These are phyloP conservation scores for Melopsittacus undulatus DNA, from an alignment of 2,797 vertebrate species.

Conservation along the genomic window DNA sequence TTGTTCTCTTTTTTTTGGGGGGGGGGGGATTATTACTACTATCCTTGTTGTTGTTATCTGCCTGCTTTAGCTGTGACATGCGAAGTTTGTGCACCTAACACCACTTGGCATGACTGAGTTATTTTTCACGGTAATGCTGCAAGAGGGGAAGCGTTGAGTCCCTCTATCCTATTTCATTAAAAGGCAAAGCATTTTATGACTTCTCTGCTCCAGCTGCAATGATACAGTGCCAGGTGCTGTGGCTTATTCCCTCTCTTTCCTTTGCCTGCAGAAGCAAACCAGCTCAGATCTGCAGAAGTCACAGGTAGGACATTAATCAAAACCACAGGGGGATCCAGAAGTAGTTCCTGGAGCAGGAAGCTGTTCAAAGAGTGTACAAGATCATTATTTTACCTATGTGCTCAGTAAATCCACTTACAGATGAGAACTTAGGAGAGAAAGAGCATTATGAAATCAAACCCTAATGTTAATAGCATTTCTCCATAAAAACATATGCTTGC, in stretches of 20 bases:
- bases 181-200: conserved; percentile 34
- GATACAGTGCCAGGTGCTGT: background rate
- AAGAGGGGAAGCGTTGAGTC: background rate
- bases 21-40: background rate
- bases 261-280: conserved; percentile 44
- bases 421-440: background rate
- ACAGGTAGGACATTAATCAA: conserved; percentile 64
- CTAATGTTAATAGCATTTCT: background rate
- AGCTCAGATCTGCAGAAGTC: conserved; percentile 8
- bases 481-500: background rate
- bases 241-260: background rate
- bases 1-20: background rate
- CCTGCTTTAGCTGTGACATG: background rate
- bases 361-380: background rate
- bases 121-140: conserved; percentile 18
- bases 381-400: conserved; percentile 22
- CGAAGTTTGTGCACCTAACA: background rate
- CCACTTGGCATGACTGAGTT: background rate
- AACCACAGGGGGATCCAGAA: conserved; percentile 41
- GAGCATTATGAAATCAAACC: background rate
- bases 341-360: conserved; percentile 49
- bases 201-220: background rate
- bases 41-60: background rate
- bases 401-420: conserved; percentile 15
- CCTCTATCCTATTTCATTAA: conserved; percentile 29